Evolutionary conservation across 2,797 vertebrate genomes (phyloP), one percentile per base, ranked within the genome.

Genomic region (Tarsius wallacei): DNA sequence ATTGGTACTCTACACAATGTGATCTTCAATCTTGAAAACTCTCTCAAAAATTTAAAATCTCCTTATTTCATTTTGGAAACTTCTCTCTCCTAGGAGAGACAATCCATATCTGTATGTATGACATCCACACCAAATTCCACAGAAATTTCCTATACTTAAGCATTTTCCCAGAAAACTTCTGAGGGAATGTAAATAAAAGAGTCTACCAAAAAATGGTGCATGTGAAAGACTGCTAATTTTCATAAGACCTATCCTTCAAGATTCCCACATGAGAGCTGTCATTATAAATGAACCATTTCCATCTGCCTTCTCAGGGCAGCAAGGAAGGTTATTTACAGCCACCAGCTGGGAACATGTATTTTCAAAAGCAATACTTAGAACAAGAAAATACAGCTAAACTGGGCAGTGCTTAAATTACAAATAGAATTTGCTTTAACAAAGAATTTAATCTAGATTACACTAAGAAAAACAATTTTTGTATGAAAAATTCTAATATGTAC

Each of bases 241-340:
- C 98, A 97, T 98, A 82, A 70, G 97, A 97, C 89, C 96, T 78
- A 97, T 94, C 95, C 97, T 98, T 98, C 97, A 98, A 97, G 98
- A 97, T 97, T 97, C 98, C 98, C 98, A 98, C 84, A 93, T 0
- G 93, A 98, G 98, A 97, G 93, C 97, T 98, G 97, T 97, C 97
- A 97, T 97, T 98, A 96, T 97, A 98, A 98, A 99, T 98, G 98
- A 99, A 97, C 97, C 97, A 97, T 97, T 98, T 98, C 98, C 98
- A 98, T 98, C 98, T 98, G 98, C 96, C 97, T 98, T 98, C 97
- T 96, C 97, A 98, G 98, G 97, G 97, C 96, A 98, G 97, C 93
- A 98, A 96, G 97, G 87, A 98, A 98, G 97, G 98, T 98, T 98
- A 98, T 98, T 98, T 97, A 98, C 97, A 98, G 96, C 97, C 96